phyloP scores from a whole-genome alignment of 2,113 vertebrate genomes.

The Rynchops niger region DNA sequence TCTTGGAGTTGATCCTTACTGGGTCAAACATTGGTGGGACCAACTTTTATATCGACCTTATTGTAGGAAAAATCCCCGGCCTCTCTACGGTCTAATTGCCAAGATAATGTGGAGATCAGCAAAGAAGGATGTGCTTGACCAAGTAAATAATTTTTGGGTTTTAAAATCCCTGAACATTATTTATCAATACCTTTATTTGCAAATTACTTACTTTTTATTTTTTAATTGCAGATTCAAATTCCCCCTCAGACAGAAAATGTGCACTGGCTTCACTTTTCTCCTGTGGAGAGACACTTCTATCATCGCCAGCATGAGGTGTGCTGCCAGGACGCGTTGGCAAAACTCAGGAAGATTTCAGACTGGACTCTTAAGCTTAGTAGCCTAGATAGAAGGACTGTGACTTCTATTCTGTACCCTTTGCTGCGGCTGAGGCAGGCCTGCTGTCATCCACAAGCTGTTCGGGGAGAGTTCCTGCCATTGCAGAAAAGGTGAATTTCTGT shows the following conservation, averaged over 20 bases:
- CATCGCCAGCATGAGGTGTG: conserved; percentile 97
- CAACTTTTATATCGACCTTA: conserved; percentile 94
- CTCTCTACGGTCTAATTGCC: conserved; percentile 87
- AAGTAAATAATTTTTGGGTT: conserved; percentile 77
- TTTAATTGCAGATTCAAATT: conserved; percentile 88
- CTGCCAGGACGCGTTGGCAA: conserved; percentile 92
- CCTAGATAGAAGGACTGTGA: conserved; percentile 92
- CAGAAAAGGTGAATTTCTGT: conserved; percentile 89
- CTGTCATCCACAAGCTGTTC: conserved; percentile 97
- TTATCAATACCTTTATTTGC: background rate
- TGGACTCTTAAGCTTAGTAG: conserved; percentile 94
- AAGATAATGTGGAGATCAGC: conserved; percentile 94
- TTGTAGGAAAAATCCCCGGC: conserved; percentile 85
- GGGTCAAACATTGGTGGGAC: conserved; percentile 97
- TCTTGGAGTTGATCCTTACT: conserved; percentile 94
- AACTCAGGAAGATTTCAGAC: conserved; percentile 94
- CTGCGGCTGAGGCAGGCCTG: conserved; percentile 94
- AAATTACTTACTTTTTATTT: background rate
- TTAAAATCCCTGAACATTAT: background rate
- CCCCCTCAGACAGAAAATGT: conserved; percentile 93
- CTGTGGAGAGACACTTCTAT: conserved; percentile 98
- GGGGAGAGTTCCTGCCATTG: conserved; percentile 96
- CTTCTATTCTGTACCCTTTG: conserved; percentile 90
- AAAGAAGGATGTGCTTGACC: conserved; percentile 97
- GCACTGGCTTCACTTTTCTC: conserved; percentile 96